Evolutionary conservation across 2,888 invertebrate genomes (phyloP), one percentile per base, ranked within the genome.

Genomic region (Cepaea hortensis): DNA sequence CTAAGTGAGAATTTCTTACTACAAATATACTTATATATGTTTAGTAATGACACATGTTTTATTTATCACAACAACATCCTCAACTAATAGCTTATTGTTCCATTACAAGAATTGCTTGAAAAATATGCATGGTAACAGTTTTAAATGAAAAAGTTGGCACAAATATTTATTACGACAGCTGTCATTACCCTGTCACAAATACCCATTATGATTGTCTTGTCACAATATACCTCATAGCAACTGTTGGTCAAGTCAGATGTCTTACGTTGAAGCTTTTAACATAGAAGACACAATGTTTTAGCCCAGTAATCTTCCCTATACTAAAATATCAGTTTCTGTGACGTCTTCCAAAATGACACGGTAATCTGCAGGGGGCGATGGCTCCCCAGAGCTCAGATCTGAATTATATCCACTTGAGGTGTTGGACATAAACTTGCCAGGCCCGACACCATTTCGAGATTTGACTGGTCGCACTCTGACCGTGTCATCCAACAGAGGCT

Each of bases 301-400:
- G 80, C 50, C 20, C 9, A 7, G 23, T 13, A 3, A 13, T 15
- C 15, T 35, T 62, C 5, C 15, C 80, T 87, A 89, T 7, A 89
- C 88, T 1, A 81, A 68, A n/a, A 85, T 84, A 48, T 89, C 88
- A 23, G 77, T 73, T 50, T 86, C 86, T 7, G 77, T 87, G 18
- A 85, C 88, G 77, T 91, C 91, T 84, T 92, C 91, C 90, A 92
- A 90, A 55, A 92, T 91, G 20, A 91, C 89, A 9, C 91, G 89
- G 87, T 93, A 93, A 55, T 91, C 92, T 5, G 92, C 93, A 7
- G 93, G 93, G 11, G 90, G 91, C n/a, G 84, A 72, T 13, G 80
- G 65, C 50, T 83, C 87, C 5, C 76, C 72, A 6, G 84, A 80
- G 68, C 87, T 87, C 20, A 84, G 61, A 80, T 87, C 87, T 46